Evolutionary conservation across 2,113 vertebrate species (phyloP), one percentile per base, ranked within the genome.

Genomic region (Cettia cetti): DNA sequence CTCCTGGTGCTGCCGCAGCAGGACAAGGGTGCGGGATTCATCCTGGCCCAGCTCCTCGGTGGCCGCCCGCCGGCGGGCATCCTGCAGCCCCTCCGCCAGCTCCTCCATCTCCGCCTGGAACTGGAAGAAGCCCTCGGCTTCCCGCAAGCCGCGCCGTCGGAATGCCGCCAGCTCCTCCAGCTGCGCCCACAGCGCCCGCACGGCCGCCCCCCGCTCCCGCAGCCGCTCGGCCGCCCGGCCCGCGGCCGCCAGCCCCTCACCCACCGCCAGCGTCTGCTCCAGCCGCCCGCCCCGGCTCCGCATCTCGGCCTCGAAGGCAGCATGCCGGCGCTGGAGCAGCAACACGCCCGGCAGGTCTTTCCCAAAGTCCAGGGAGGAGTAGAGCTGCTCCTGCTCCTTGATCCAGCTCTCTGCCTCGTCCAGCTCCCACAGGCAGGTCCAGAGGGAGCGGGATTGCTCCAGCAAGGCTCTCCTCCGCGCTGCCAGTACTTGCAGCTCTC

Each of bases 341-440:
- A 99, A 97, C 76, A 99, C 99, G 1, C 98, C 98, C 9, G 98
- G 99, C 92, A 99, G 98, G 96, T 99, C 99, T 96, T 99, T 99
- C 89, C 99, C 99, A 0, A 99, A 99, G 88, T 99, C 99, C 94
- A 99, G 89, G 22, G 99, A 98, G 39, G 99, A 99, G 96, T 99
- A 99, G 68, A 99, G 98, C 71, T 99, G 98, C 91, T 99, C 99
- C 96, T 99, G 99, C 95, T 99, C 99, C 78, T 98, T 98, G 90
- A 99, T 99, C 99, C 99, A 99, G 95, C 98, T 98, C 94, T 99
- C 99, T 0, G 99, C 97, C 95, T 99, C 99, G 0, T 98, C 98
- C 97, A 98, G 98, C 97, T 99, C 99, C 99, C 99, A 99, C 81
- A 99, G 98, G 96, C 99, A 99, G 93, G 98, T 98, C 99, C 99